Evolutionary conservation across 2,797 vertebrate genomes (phyloP), one percentile per base, ranked within the genome.

Genomic region (Lacerta agilis): DNA sequence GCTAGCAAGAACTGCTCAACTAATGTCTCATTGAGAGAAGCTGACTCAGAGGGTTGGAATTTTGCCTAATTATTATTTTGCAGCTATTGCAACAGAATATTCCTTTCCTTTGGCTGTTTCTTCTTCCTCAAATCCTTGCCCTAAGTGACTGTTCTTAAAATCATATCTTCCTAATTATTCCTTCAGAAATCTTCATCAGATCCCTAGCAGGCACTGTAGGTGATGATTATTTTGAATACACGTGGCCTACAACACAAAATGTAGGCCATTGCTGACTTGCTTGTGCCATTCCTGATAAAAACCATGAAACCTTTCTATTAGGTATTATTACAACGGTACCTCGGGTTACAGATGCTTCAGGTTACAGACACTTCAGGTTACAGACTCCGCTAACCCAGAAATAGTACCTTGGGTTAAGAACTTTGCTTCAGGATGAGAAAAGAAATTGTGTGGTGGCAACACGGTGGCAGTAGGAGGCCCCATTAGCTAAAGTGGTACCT

Each of bases 71-170:
- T 49, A 38, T 15, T 86, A 25, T 82, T 79, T 79, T 87, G 15
- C 0, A 85, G 29, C 83, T 45, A 8, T 72, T 49, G 20, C 33
- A 92, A 64, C 29, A 82, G 27, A 33, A 13, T 11, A 55, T 77
- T 78, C 66, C 38, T 76, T 38, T 15, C 55, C 23, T 75, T 2
- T 33, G 45, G 4, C 67, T 83, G 15, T 18, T 85, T 85, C 85
- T 72, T 72, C 25, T 29, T 41, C 89, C 67, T 76, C 43, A 18
- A 4, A 81, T 43, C 4, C 0, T 64, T 1, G 64, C 80, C 72
- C 72, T 55, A 49, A 93, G 45, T 49, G 90, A 81, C 17, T 89
- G 36, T 11, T 88, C 33, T 79, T 88, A 8, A 89, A 84, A 2
- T 45, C 86, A 82, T 15, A 29, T 45, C 41, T 3, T 86, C 55